Evolutionary conservation across 1,140 invertebrate genomes (phyloP).

Genomic region (Semibalanus balanoides): DNA sequence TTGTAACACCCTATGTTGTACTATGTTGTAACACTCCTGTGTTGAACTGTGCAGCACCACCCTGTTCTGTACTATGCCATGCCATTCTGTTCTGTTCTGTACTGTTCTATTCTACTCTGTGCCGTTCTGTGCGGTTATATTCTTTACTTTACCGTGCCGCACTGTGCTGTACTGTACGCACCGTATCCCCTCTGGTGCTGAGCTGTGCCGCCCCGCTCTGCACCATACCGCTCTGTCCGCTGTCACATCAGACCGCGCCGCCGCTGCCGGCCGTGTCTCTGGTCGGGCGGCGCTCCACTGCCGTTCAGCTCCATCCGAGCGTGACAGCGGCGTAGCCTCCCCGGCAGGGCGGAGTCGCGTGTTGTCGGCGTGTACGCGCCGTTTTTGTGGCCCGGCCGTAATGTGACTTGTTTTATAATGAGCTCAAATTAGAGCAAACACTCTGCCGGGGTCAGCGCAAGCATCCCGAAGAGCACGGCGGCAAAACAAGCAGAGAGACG

Average conservation of each 20-base stretch:
- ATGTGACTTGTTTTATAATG: not conserved
- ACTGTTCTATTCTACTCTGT: conserved; percentile 8
- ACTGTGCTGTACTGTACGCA: not conserved
- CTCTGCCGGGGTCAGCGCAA: no score
- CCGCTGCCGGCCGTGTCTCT: no score
- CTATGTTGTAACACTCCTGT: no score
- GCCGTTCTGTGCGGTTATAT: conserved; percentile 7
- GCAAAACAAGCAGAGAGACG: not conserved
- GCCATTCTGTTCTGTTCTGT: conserved; percentile 9
- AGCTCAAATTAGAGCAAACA: not conserved
- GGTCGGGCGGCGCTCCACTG: no score
- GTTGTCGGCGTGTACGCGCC: not conserved
- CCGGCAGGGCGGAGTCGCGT: not conserved
- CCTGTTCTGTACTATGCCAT: conserved; percentile 9
- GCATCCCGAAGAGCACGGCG: not conserved
- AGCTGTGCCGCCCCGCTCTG: conserved; percentile 6
- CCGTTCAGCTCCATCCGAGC: not conserved
- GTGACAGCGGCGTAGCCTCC: not conserved
- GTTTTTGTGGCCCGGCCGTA: not conserved
- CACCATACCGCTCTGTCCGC: not conserved
- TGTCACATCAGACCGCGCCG: no score
- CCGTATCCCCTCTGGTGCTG: not conserved
- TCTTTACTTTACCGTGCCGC: conserved; percentile 7
- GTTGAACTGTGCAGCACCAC: no score
- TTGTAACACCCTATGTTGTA: no score